Percentiles rank a stretch among this genome's conserved stretches.
Evolutionary conservation across 30 jellyfish, hydroid and myxozoan species (phyloP).

Genomic region (Pseudorhiza aurosa): DNA sequence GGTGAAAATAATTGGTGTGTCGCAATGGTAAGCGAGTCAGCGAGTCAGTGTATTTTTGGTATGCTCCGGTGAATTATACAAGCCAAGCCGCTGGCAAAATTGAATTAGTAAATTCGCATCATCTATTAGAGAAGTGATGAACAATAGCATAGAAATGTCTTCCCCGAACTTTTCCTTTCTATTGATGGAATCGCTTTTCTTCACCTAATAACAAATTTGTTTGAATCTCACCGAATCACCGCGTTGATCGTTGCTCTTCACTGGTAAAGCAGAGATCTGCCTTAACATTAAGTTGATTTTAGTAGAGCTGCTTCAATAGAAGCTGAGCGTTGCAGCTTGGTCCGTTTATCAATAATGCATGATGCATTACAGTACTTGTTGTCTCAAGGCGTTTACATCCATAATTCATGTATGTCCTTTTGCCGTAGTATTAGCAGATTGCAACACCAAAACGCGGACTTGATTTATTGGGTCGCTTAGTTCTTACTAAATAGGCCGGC

Average conservation of each 20-base stretch:
- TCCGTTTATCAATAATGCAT: slow-evolving; percentile 22
- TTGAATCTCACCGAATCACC: neutral
- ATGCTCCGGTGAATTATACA: too few species aligned
- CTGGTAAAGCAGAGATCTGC: neutral
- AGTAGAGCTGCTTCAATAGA: slow-evolving; percentile 13
- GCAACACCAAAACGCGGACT: slow-evolving; percentile 16
- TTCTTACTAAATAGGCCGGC: too few species aligned
- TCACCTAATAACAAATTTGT: too few species aligned
- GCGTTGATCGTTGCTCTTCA: neutral
- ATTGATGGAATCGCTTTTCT: too few species aligned
- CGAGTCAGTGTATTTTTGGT: too few species aligned
- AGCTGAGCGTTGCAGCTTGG: slow-evolving; percentile 22
- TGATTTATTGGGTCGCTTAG: neutral
- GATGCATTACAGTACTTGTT: slow-evolving; percentile 17
- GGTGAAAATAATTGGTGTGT: too few species aligned
- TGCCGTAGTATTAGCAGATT: neutral
- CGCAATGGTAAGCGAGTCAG: too few species aligned
- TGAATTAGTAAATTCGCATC: too few species aligned
- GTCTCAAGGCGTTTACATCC: slow-evolving; percentile 1
- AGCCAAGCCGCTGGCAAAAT: too few species aligned
- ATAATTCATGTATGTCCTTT: slow-evolving; percentile 19
- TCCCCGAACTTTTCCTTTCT: too few species aligned
- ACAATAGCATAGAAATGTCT: too few species aligned
- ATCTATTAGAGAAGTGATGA: too few species aligned
- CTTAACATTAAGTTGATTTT: neutral